A percentile compares a stretch with the other conserved stretches of the same genome.
phyloP scores from a whole-genome alignment of 1,140 invertebrate species.

The Drosophila bocki region DNA sequence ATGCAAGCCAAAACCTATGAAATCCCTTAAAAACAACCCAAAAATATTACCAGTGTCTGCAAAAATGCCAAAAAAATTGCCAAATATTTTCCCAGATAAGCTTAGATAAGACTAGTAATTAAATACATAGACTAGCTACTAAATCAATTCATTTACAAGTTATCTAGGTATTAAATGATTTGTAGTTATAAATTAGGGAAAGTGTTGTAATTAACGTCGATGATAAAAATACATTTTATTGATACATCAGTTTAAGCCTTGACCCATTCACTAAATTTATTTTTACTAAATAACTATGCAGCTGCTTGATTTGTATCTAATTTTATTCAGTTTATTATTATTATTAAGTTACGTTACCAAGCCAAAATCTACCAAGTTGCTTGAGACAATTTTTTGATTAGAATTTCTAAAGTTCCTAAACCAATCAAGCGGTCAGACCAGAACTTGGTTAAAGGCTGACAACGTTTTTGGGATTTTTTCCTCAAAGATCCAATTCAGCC shows the following conservation, averaged over 20 bases:
- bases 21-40: background rate
- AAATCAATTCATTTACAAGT: background rate
- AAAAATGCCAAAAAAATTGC: conserved; percentile 3
- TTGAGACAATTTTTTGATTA: background rate
- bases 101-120: background rate
- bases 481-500: background rate
- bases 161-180: background rate
- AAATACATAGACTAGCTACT: background rate
- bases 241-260: background rate
- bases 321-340: background rate
- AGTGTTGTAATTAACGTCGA: background rate
- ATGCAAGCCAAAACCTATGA: background rate
- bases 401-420: conserved; percentile 8
- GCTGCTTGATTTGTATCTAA: background rate
- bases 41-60: background rate
- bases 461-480: conserved; percentile 1
- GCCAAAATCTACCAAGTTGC: background rate
- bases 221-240: background rate
- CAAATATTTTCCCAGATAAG: background rate
- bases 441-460: conserved; percentile 1
- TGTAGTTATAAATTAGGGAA: background rate
- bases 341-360: background rate
- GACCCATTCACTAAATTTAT: background rate
- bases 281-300: background rate
- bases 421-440: conserved; percentile 1